Conservation (phyloP, 2,888 invertebrate species). For the Drosophila dives region DNA sequence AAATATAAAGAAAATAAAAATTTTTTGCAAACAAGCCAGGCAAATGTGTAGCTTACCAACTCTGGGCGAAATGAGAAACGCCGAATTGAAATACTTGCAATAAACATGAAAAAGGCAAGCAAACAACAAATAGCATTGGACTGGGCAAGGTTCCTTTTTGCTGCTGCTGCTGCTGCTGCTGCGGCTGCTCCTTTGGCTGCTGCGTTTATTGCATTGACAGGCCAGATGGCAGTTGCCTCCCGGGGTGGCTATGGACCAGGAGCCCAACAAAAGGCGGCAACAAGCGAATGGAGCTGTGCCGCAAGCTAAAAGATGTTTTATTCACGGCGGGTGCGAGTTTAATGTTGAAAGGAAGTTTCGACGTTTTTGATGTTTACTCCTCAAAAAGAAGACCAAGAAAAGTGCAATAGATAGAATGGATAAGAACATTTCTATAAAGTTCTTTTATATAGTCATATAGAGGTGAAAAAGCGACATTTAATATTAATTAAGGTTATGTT, state of each 20-base stretch:
- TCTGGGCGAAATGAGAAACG: slow-evolving; percentile 59
- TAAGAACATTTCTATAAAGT: slow-evolving; percentile 9
- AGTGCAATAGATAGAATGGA: slow-evolving; percentile 9
- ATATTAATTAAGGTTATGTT: background rate
- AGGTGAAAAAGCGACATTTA: background rate
- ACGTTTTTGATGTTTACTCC: slow-evolving; percentile 38
- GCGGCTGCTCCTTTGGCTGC: slow-evolving; percentile 65
- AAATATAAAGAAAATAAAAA: slow-evolving; percentile 34
- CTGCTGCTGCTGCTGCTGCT: slow-evolving; percentile 22
- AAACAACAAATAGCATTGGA: slow-evolving; percentile 26
- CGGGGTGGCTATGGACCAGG: slow-evolving; percentile 27
- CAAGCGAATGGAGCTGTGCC: slow-evolving; percentile 30
- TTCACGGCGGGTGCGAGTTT: slow-evolving; percentile 47
- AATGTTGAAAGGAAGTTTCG: slow-evolving; percentile 41
- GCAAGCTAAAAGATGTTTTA: slow-evolving; percentile 49
- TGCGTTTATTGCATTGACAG: slow-evolving; percentile 77
- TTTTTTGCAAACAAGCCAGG: slow-evolving; percentile 53
- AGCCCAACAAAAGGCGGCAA: slow-evolving; percentile 46
- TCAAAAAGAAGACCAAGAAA: slow-evolving; percentile 16
- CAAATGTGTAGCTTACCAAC: slow-evolving; percentile 34
- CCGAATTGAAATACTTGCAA: slow-evolving; percentile 76
- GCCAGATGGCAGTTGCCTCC: slow-evolving; percentile 54
- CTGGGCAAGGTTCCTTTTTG: slow-evolving; percentile 40
- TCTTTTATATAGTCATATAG: slow-evolving; percentile 13
- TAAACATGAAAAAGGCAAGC: slow-evolving; percentile 73